A percentile compares a stretch with the other conserved stretches of the same genome.
Evolutionary conservation across 1,140 invertebrate genomes (phyloP).

Genomic region (Alviniconcha marisindica): DNA sequence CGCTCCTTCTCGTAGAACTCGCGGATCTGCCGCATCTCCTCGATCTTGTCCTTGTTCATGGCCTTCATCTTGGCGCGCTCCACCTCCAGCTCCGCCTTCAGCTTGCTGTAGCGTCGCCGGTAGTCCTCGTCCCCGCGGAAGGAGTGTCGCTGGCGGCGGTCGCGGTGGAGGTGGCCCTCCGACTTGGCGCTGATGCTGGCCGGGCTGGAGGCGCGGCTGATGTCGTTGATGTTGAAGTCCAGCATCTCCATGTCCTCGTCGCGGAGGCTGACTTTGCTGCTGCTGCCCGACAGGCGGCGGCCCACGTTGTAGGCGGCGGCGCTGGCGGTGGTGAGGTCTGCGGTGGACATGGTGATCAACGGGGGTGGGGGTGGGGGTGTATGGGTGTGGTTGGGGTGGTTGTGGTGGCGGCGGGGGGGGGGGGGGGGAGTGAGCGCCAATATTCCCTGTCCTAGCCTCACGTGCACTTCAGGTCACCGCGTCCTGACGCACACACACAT

Average conservation of each 20-base stretch:
- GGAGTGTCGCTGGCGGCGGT: conserved; percentile 40
- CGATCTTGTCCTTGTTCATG: conserved; percentile 41
- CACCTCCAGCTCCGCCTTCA: conserved; percentile 40
- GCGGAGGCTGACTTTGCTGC: conserved; percentile 44
- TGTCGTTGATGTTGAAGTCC: conserved; percentile 53
- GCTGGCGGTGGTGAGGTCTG: conserved; percentile 33
- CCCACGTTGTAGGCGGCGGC: conserved; percentile 35
- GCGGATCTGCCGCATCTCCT: conserved; percentile 45
- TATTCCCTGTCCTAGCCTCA: background rate
- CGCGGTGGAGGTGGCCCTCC: conserved; percentile 42
- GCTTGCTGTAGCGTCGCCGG: conserved; percentile 29
- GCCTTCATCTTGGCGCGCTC: conserved; percentile 38
- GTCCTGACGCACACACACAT: background rate
- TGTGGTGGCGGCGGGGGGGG: too few relatives aligned
- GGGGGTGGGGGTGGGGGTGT: background rate
- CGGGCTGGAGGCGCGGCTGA: conserved; percentile 46
- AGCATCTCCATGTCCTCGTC: conserved; percentile 46
- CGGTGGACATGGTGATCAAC: conserved; percentile 31
- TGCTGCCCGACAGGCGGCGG: conserved; percentile 41
- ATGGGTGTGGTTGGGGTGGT: too few relatives aligned
- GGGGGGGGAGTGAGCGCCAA: too few relatives aligned
- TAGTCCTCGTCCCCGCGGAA: conserved; percentile 38
- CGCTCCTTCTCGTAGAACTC: conserved; percentile 46
- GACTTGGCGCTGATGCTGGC: conserved; percentile 46
- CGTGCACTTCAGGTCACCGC: background rate